Conservation (phyloP, 1,140 invertebrate genomes). For the Papilio polyxenes region DNA sequence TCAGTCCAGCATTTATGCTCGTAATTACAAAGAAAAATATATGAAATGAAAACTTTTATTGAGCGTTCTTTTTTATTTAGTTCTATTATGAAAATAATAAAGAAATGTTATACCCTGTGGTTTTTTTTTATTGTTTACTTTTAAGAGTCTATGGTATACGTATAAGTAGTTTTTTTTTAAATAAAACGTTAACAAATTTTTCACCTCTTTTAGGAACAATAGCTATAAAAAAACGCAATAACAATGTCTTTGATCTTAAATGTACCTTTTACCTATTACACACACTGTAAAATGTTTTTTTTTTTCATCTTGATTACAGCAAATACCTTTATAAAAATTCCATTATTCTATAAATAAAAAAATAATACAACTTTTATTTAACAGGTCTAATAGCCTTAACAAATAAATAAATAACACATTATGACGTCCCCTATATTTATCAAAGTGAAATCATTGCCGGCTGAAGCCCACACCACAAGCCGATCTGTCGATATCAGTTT, state of each 20-base stretch:
- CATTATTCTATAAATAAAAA: too few species aligned
- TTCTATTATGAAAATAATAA: not conserved
- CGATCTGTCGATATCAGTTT: conserved; percentile 66
- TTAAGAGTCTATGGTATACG: not conserved
- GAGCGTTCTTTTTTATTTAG: not conserved
- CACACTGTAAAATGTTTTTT: not conserved
- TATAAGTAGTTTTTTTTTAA: not conserved
- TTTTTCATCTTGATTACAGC: too few species aligned
- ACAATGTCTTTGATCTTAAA: not conserved
- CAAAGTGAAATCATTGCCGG: conserved; percentile 20
- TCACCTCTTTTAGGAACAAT: not conserved
- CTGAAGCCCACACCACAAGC: conserved; percentile 51
- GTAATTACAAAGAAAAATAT: conserved; percentile 22
- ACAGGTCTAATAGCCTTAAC: not conserved
- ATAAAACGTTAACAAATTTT: not conserved
- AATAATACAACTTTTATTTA: not conserved
- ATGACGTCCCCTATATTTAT: conserved; percentile 35
- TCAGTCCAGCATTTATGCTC: conserved; percentile 4
- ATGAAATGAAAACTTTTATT: conserved; percentile 23
- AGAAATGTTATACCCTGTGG: not conserved
- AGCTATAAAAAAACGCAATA: not conserved
- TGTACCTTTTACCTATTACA: not conserved
- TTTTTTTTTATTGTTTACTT: not conserved
- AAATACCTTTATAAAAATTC: too few species aligned
- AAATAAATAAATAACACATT: conserved; percentile 13